Base-by-base conservation (phyloP, 2,888 invertebrate genomes). In the Patella pellucida region DNA sequence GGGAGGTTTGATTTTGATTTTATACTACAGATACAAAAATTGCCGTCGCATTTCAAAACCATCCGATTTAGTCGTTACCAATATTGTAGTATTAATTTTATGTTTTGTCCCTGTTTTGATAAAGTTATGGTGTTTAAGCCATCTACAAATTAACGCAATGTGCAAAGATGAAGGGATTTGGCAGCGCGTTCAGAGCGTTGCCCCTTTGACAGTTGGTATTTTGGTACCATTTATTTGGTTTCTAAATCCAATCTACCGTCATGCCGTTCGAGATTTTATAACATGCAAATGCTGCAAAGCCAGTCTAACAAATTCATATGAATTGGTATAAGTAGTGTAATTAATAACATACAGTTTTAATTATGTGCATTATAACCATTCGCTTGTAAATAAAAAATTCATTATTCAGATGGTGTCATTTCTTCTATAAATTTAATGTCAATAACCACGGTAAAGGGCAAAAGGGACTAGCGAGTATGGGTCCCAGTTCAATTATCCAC, bases 161-260 rank as follows among this genome's bases (percentile, higher is more conserved):
- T 19, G 23, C 19, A 62, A 23, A 11, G 23, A 14, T 9, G 19
- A 11, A 62, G 62, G 19, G 62, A 23, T 62, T 23, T 19, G 62
- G 19, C 19, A 23, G 1, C 19, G 23, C 3, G 14, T 62, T 11
- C 23, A 23, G 23, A 12, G 62, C 11, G 19, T 62, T 23, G 62
- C 62, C 14, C 62, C 62, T 11, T 62, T 62, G 5, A 23, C 62
- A 12, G 14, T 19, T 62, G 62, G 62, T 23, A 23, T 62, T 12
- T 62, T 62, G 19, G 11, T 62, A 23, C 62, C 62, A 7, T 62
- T 62, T 62, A 62, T 62, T 62, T 62, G 62, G 62, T 23, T 62
- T 19, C 19, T 62, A 14, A 62, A 62, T 62, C 62, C 62, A 62
- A 14, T 62, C 11, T 62, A 62, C 23, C 19, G 62, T 23, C 62